Conservation (phyloP, 2,797 vertebrate species). For the Lepidocolaptes lacrymiger region DNA sequence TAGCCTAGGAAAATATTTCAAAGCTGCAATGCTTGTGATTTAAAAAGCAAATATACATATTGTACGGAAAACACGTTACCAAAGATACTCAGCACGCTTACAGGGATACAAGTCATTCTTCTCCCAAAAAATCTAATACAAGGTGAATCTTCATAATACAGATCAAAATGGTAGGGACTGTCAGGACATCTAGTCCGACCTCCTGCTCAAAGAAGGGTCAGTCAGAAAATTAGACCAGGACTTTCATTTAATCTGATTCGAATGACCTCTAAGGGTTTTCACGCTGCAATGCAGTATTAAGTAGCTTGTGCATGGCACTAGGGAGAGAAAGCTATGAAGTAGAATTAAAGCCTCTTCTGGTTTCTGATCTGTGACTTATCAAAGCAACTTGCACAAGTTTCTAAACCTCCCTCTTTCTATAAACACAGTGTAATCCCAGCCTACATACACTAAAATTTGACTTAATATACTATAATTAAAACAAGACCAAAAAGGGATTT, state of each 20-base stretch:
- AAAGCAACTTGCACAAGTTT: neutral
- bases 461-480: neutral
- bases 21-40: neutral
- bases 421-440: neutral
- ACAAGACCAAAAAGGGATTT: neutral
- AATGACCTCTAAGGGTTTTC: neutral
- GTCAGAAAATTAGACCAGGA: neutral
- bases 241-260: neutral
- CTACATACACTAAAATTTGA: neutral
- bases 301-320: neutral
- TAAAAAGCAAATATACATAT: neutral
- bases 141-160: neutral
- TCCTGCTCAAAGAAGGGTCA: neutral
- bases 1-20: neutral
- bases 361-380: neutral
- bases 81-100: neutral
- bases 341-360: neutral
- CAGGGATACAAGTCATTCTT: neutral
- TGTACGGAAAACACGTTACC: neutral
- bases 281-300: neutral
- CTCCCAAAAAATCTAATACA: neutral
- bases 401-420: neutral
- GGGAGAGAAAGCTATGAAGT: accelerated
- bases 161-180: neutral
- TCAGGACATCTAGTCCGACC: neutral